Conservation (phyloP, 2,888 invertebrate species). For the Megaustenia siamemsis region DNA sequence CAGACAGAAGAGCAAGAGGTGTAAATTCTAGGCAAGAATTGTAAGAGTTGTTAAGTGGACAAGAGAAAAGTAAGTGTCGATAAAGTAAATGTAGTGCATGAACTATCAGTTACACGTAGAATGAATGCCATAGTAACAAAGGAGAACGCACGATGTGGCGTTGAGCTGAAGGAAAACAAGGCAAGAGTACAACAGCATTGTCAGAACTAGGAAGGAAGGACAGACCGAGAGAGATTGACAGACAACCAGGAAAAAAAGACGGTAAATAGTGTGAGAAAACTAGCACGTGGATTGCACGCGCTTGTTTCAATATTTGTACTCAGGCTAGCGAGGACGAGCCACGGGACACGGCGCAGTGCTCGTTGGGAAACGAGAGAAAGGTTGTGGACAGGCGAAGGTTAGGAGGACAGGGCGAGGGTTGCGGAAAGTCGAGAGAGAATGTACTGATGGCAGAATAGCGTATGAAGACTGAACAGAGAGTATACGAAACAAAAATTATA, state of each 20-base stretch:
- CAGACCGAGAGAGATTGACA: neutral
- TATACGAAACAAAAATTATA: no score
- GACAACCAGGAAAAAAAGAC: neutral
- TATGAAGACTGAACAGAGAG: neutral
- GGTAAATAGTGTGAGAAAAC: conserved; percentile 50
- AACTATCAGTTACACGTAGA: no score
- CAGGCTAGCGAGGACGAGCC: neutral
- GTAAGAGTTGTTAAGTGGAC: no score
- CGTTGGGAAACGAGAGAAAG: neutral
- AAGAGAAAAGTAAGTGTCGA: no score
- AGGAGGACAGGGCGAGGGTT: neutral
- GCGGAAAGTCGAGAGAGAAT: neutral
- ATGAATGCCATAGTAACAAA: no score
- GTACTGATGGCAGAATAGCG: neutral
- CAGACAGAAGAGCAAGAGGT: neutral
- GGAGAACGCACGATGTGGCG: neutral
- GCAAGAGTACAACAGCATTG: no score
- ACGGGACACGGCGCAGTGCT: neutral
- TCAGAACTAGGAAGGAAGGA: no score
- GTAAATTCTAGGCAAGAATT: neutral
- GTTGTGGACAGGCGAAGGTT: neutral
- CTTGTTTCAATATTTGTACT: conserved; percentile 42
- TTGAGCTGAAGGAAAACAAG: no score
- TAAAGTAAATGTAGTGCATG: neutral
- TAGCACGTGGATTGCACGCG: conserved; percentile 25